phyloP scores from a whole-genome alignment of 2,113 vertebrate species.

The Diadophis punctatus region DNA sequence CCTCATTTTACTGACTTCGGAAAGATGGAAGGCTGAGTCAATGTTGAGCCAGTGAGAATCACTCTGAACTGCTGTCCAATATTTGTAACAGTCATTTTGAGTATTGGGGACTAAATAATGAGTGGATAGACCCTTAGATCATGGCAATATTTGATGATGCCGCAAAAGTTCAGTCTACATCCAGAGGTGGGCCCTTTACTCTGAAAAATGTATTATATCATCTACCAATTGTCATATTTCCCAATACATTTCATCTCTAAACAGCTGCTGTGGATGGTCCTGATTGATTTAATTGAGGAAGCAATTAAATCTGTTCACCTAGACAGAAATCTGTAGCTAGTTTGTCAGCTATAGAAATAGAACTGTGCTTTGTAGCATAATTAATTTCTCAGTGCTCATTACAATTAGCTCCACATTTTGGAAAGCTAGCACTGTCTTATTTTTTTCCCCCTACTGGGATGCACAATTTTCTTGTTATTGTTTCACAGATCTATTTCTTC shows the following conservation, averaged over 20 bases:
- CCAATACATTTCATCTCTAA: neutral
- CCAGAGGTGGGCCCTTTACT: neutral
- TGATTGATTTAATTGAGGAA: neutral
- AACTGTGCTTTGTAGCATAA: neutral
- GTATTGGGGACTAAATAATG: neutral
- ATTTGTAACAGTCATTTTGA: neutral
- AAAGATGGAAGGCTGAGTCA: no score
- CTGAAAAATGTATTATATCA: neutral
- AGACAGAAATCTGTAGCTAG: neutral
- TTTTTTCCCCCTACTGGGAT: fast-evolving
- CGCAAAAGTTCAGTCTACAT: neutral
- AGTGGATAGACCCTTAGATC: neutral
- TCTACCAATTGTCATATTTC: neutral
- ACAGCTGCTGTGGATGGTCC: neutral
- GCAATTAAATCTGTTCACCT: neutral
- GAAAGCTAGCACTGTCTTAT: conserved; percentile 32
- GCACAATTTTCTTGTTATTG: conserved; percentile 23
- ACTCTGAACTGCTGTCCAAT: neutral
- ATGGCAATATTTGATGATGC: neutral
- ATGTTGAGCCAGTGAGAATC: no score
- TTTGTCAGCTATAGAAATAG: conserved; percentile 6
- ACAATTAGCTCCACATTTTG: conserved; percentile 47
- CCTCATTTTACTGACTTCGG: no score
- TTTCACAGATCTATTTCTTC: neutral
- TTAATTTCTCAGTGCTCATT: conserved; percentile 4